Base-by-base conservation (phyloP, 92 coral and sea anemone species). In the Epizoanthus illoricatus region DNA sequence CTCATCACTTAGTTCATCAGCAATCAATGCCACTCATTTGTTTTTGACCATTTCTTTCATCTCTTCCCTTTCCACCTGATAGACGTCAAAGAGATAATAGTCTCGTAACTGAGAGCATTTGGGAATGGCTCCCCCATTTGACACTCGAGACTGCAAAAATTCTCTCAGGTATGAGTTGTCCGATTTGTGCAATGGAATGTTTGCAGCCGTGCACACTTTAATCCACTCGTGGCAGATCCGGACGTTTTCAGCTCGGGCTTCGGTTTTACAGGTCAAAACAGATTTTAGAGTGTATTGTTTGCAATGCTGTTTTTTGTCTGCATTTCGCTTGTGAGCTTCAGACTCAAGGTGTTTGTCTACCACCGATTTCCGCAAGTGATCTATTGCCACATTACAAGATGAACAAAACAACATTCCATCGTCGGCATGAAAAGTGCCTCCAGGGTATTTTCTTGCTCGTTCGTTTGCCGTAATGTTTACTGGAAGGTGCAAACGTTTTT, bases 191-290 rank as follows among this genome's bases (percentile, higher is more conserved):
- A 90, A 63, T 39, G 94, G 91, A 71, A 87, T 90, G 43, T 90
- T 90, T 6, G 87, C 84, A 7, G 91, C 91, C 3, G 85, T 43
- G 41, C 91, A 90, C 28, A 65, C 89, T 17, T 58, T 84, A 17
- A 87, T 84, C 94, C 91, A 90, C 69, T 85, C 89, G 12, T 87
- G 91, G 61, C 89, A 90, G 16, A 87, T 72, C 71, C 74, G 81
- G 12, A 84, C 87, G 42, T 86, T 86, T 54, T 87, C 90, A n/a
- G 40, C 70, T 8, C 84, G 87, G 5, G 87, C 54, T 2, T 18
- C 11, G 4, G 85, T 76, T 54, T 87, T 47, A 5, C 54, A 47
- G 7, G 5, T 10, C 7, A 47, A 10, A 3, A 2, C 7, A 5
- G 54, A 5, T 70, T 88, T 84, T 0, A 88, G 74, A 15, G 91